A percentile compares a stretch with the other conserved stretches of the same genome.
Conservation (phyloP, 1,140 invertebrate species). For the Kradibia gibbosae region DNA sequence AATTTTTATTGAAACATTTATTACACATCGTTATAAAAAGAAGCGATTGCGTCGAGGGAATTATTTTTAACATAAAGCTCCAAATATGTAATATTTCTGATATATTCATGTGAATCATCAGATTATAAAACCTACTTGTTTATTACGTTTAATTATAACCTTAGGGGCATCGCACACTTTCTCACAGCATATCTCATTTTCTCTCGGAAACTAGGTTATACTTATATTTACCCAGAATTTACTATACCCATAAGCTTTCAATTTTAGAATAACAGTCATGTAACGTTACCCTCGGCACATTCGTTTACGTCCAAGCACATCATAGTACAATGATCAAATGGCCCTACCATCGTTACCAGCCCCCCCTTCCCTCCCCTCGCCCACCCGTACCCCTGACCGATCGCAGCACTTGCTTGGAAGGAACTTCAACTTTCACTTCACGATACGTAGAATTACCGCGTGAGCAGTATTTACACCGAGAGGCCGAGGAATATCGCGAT, state of each 20-base stretch:
- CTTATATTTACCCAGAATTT: conserved; percentile 2
- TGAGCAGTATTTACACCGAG: neutral
- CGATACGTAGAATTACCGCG: neutral
- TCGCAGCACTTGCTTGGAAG: neutral
- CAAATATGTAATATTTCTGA: neutral
- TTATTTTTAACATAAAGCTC: too few relatives aligned
- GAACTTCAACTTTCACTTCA: conserved; percentile 34
- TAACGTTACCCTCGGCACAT: neutral
- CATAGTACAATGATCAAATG: neutral
- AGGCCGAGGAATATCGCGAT: neutral
- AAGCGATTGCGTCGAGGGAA: neutral
- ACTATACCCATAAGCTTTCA: neutral
- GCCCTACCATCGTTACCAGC: too few relatives aligned
- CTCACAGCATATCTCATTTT: neutral
- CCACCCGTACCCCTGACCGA: too few relatives aligned
- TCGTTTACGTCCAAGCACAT: neutral
- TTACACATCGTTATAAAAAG: neutral
- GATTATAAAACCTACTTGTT: neutral
- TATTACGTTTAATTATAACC: neutral
- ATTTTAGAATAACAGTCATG: conserved; percentile 24
- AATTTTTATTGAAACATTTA: too few relatives aligned
- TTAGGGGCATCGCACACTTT: neutral
- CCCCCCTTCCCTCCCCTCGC: too few relatives aligned
- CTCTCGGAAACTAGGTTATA: neutral
- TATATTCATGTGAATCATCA: neutral